These are phyloP conservation scores for Orientallactaga bullata DNA, from an alignment of 2,113 vertebrate genomes.

Conservation along the genomic window DNA sequence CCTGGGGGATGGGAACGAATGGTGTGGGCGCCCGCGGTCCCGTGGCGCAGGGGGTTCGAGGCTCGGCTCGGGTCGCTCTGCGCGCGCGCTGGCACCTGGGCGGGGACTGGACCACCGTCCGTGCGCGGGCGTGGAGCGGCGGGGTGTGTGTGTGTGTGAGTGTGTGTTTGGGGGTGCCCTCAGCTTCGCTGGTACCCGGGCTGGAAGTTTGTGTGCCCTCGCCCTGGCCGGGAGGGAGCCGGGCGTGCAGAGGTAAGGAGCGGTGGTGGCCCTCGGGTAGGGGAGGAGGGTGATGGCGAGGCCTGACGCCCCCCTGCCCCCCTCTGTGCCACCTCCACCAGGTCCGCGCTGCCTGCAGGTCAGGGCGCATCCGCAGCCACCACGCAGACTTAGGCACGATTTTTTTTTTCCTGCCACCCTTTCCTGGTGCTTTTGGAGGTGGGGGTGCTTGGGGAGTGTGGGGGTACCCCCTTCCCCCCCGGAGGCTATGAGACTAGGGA, in stretches of 20 bases:
- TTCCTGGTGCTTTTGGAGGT: too few relatives aligned
- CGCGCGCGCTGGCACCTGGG: not conserved
- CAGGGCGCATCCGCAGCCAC: not conserved
- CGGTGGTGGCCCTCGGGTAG: not conserved
- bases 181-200: not conserved
- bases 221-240: not conserved
- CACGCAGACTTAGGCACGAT: too few relatives aligned
- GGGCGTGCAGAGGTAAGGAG: not conserved
- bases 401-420: too few relatives aligned
- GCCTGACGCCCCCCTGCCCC: not conserved
- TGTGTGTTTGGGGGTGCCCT: too few relatives aligned
- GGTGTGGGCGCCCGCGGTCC: not conserved
- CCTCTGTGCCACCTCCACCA: not conserved
- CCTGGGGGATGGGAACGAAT: not conserved
- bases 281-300: not conserved
- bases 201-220: conserved; percentile 69
- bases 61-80: not conserved
- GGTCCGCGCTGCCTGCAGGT: conserved; percentile 47
- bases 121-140: not conserved
- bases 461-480: too few relatives aligned
- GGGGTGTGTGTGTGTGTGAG: too few relatives aligned
- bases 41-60: not conserved
- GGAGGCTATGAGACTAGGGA: not conserved
- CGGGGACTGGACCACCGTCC: not conserved
- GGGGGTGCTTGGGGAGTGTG: too few relatives aligned